Evolutionary conservation across 2,113 vertebrate species (phyloP), one percentile per base, ranked within the genome.

Genomic region (Nerophis ophidion): DNA sequence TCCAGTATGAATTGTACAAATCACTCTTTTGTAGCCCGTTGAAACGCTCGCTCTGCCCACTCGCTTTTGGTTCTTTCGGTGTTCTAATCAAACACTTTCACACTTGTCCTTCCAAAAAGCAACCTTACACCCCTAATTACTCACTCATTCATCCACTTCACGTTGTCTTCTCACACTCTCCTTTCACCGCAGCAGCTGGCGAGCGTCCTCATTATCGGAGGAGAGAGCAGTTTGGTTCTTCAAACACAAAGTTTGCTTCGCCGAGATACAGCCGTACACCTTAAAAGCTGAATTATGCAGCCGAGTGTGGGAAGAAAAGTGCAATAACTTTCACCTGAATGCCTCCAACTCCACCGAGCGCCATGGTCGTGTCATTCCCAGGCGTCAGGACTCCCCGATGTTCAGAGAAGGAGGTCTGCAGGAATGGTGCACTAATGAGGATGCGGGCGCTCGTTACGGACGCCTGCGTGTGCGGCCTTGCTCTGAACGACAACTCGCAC

Each of bases 321-420:
- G 73, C 76, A 81, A 80, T 87, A 76, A 82, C 78, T 86, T 86
- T 80, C 85, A 84, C 83, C 82, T 86, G 85, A 88, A 84, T 85
- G 83, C 61, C 61, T 80, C 81, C 85, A 84, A 84, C 86, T 84
- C 79, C 70, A 68, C 70, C 57, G 49, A 79, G 80, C 77, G 81
- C 74, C 71, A 72, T 64, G 71, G 74, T 81, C 81, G 80, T 86
- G 81, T 88, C 83, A 84, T 84, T 88, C 81, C 87, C 76, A 70
- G 71, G 76, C 74, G n/a, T 82, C 74, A 71, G 69, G 57, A 71
- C 65, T 56, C 42, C 57, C 26, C 5, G 5, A 68, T 57, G 72
- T 82, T 80, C 52, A 80, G 67, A 65, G 71, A 65, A 69, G 62
- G 76, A 65, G 77, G 73, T 61, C 77, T 74, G 71, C 65, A 57